Percentiles rank a stretch among this genome's conserved stretches.
phyloP scores from a whole-genome alignment of 2,113 vertebrate species.

The Burhinus bistriatus region DNA sequence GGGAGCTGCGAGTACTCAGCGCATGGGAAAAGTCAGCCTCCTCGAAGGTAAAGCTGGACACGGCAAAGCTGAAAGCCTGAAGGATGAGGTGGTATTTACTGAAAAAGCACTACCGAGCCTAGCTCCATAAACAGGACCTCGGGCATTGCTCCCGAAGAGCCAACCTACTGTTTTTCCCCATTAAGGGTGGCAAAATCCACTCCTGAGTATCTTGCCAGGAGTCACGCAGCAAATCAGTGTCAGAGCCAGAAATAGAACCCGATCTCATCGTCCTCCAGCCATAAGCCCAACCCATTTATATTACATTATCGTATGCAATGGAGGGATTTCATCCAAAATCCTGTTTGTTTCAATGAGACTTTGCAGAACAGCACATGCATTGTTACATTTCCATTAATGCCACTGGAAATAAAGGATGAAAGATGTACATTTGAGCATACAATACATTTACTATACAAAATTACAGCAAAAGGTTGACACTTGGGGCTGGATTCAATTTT shows the following conservation, averaged over 20 bases:
- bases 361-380: background rate
- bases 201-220: background rate
- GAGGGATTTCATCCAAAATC: slow-evolving; percentile 23
- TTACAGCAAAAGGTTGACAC: slow-evolving; percentile 26
- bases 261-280: background rate
- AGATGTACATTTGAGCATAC: background rate
- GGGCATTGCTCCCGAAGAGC: background rate
- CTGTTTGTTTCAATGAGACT: background rate
- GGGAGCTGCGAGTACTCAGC: background rate
- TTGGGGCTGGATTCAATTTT: slow-evolving; percentile 42
- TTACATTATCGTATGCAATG: background rate
- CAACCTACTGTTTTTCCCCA: background rate
- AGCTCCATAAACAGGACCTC: background rate
- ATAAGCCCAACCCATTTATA: background rate
- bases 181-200: background rate
- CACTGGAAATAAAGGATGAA: slow-evolving; percentile 40
- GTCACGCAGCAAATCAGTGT: background rate
- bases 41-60: background rate
- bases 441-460: slow-evolving; percentile 12
- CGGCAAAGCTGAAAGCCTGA: background rate
- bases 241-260: slow-evolving; percentile 25
- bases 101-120: fast-evolving
- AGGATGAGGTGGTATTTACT: background rate
- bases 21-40: background rate
- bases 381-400: slow-evolving; percentile 28